A percentile compares a stretch with the other conserved stretches of the same genome.
These are phyloP conservation scores for Tipula unca DNA, from an alignment of 2,888 invertebrate species.

Conservation along the genomic window DNA sequence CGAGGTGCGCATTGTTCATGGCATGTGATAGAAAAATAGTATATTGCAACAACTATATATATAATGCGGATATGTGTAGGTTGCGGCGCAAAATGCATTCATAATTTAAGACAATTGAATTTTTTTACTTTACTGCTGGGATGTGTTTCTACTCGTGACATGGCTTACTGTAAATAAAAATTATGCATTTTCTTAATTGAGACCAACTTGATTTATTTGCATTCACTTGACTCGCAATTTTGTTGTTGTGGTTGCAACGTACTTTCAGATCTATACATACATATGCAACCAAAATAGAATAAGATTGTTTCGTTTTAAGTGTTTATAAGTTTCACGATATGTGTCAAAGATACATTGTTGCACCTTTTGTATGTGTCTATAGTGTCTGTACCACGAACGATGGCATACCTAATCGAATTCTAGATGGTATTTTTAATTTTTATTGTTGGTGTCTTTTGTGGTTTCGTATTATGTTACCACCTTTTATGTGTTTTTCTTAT, in stretches of 20 bases:
- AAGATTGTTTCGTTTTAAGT: neutral
- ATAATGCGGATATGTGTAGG: neutral
- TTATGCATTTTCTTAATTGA: neutral
- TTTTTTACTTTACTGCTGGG: neutral
- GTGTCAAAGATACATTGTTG: neutral
- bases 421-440: neutral
- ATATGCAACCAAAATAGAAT: neutral
- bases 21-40: neutral
- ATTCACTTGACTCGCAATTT: neutral
- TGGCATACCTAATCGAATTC: neutral
- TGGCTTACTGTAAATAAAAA: neutral
- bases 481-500: constrained; percentile 14
- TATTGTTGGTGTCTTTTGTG: neutral
- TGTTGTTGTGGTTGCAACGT: neutral
- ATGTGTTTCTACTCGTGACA: neutral
- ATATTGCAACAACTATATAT: neutral
- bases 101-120: neutral
- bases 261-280: neutral
- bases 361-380: neutral
- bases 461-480: neutral
- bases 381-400: neutral
- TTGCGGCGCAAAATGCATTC: neutral
- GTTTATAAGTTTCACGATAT: neutral
- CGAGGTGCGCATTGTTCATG: neutral
- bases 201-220: neutral